Base-by-base conservation (phyloP, 2,797 vertebrate species). In the Caiman crocodilus region DNA sequence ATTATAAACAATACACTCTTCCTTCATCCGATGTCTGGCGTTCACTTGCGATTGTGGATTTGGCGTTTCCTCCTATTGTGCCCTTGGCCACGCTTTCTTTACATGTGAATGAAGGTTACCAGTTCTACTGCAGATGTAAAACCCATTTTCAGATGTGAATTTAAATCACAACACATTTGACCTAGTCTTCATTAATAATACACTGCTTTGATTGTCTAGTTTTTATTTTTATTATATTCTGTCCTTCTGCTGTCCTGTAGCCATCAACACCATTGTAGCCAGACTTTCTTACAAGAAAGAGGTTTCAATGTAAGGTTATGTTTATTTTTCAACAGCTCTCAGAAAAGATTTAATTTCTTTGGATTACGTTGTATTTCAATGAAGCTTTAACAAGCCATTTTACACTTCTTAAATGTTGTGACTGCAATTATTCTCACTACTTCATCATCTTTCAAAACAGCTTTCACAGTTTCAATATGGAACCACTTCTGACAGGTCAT, bases 361-460 rank as follows among this genome's bases (percentile, higher is more conserved):
- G 63, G 79, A 81, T 26, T 92, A 60, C 64, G 84, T 64, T 76
- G 59, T 69, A 85, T 94, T 94, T 83, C 84, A 92, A 0, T 75
- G 84, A 94, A 50, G 59, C 82, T 95, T 93, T 93, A 96, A 94
- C 88, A 93, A 96, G 93, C 82, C 69, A 92, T 93, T 97, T 96
- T 93, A 79, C 93, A 96, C 84, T 79, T 97, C 87, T 92, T 88
- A 95, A 96, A 96, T 95, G 92, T 96, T 97, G 90, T 97, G 96
- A 96, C 94, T 96, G 85, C 94, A 97, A 95, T 96, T 97, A 94
- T 94, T 94, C 84, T 96, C 95, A 96, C 92, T 95, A 83, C 90
- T 92, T 96, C 94, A 91, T 90, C 82, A 90, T 71, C 73, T 87
- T 90, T 95, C 88, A 87, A 77, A 95, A 85, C 73, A 18, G 10